Percentiles rank a stretch among this genome's conserved stretches.
Evolutionary conservation across 2,888 invertebrate genomes (phyloP).

Genomic region (Drosophila demipolita): DNA sequence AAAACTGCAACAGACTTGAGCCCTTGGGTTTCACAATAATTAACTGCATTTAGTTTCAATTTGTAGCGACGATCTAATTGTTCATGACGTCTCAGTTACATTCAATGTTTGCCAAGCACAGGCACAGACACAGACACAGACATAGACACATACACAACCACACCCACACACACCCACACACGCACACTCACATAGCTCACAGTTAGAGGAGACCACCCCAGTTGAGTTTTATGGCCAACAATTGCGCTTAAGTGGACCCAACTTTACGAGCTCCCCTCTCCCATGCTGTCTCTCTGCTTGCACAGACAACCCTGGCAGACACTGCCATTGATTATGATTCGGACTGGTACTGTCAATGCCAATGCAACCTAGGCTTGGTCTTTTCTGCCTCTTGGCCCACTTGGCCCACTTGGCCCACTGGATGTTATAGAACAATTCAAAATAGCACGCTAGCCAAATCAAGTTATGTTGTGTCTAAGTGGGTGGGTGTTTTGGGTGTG

Average conservation of each 20-base stretch:
- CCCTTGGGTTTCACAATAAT: slow-evolving; percentile 45
- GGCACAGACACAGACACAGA: slow-evolving; percentile 8
- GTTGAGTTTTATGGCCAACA: slow-evolving; percentile 75
- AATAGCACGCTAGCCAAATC: slow-evolving; percentile 76
- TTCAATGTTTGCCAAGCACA: slow-evolving; percentile 31
- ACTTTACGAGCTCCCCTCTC: slow-evolving; percentile 69
- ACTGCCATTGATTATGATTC: slow-evolving; percentile 10
- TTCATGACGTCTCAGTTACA: slow-evolving; percentile 55
- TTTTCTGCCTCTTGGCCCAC: not conserved
- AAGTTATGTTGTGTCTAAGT: slow-evolving; percentile 55
- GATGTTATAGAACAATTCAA: slow-evolving; percentile 59
- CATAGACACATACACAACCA: slow-evolving; percentile 10
- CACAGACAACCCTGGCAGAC: slow-evolving; percentile 13
- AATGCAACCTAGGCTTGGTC: slow-evolving; percentile 40
- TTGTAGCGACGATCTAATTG: slow-evolving; percentile 74
- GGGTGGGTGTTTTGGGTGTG: slow-evolving; percentile 17
- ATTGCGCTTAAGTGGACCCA: slow-evolving; percentile 77
- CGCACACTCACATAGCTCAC: slow-evolving; percentile 14
- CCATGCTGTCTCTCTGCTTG: not conserved
- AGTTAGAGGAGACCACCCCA: slow-evolving; percentile 29
- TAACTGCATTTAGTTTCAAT: slow-evolving; percentile 77
- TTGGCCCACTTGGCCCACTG: slow-evolving; percentile 1
- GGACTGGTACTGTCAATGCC: slow-evolving; percentile 12
- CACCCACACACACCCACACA: not conserved
- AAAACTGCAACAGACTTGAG: slow-evolving; percentile 42